A percentile compares a stretch with the other conserved stretches of the same genome.
phyloP scores from a whole-genome alignment of 2,113 vertebrate species.

The Lepisosteus osseus region DNA sequence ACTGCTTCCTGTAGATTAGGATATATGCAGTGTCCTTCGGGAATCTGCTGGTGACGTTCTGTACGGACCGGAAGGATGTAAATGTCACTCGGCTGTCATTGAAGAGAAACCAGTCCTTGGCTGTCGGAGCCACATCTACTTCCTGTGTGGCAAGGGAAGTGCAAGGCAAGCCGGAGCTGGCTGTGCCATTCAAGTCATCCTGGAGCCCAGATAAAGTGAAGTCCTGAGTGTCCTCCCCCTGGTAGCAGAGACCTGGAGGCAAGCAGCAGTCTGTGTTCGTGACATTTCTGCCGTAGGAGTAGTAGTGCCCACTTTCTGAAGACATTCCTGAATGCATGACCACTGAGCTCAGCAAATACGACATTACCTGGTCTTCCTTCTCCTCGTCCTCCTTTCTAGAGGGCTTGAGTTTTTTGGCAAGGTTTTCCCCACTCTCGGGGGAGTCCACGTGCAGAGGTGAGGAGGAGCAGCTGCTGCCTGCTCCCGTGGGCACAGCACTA shows the following conservation, averaged over 20 bases:
- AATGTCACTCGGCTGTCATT: slow-evolving; percentile 97
- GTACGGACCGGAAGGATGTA: slow-evolving; percentile 92
- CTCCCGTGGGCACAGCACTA: slow-evolving; percentile 52
- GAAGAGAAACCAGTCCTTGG: slow-evolving; percentile 92
- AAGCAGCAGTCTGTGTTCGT: slow-evolving; percentile 61
- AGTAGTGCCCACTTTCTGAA: slow-evolving; percentile 97
- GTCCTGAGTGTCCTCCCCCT: slow-evolving; percentile 50
- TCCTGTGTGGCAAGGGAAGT: slow-evolving; percentile 58
- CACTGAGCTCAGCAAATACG: slow-evolving; percentile 88
- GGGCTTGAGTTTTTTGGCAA: slow-evolving; percentile 93
- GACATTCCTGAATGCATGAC: slow-evolving; percentile 97
- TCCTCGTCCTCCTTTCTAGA: slow-evolving; percentile 76
- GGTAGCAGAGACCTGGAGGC: slow-evolving; percentile 49
- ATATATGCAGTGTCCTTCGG: slow-evolving; percentile 98
- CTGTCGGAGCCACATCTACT: slow-evolving; percentile 57
- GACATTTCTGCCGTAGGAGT: slow-evolving; percentile 86
- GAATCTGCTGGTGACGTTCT: slow-evolving; percentile 93
- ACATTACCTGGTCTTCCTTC: slow-evolving; percentile 52
- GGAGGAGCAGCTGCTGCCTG: slow-evolving; percentile 19
- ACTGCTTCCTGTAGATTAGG: slow-evolving; percentile 91
- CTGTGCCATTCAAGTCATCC: slow-evolving; percentile 19
- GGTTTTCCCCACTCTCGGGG: slow-evolving; percentile 81
- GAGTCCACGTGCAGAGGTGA: slow-evolving; percentile 70
- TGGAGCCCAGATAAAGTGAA: slow-evolving; percentile 55
- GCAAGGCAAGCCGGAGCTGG: slow-evolving; percentile 40